A percentile compares a stretch with the other conserved stretches of the same genome.
These are phyloP conservation scores for Triplophysa siluroides DNA, from an alignment of 2,113 vertebrate species.

Conservation along the genomic window DNA sequence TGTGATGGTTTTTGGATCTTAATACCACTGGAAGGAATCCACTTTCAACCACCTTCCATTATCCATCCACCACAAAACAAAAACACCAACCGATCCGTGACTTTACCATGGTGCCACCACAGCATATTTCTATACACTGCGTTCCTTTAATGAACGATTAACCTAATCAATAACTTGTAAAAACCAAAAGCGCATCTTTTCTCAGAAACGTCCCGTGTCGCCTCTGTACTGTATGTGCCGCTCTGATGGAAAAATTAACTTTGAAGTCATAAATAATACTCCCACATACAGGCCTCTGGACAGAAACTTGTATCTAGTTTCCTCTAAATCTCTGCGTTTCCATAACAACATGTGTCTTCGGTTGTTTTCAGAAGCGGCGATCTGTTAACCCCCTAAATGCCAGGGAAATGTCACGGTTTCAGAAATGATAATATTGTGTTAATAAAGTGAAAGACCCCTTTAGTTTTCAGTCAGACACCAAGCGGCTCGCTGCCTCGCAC, in stretches of 20 bases:
- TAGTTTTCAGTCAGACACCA: slow-evolving; percentile 33
- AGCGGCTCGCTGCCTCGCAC: neutral
- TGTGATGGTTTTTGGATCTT: no score
- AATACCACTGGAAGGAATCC: no score
- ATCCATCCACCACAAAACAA: no score
- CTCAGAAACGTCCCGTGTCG: slow-evolving; percentile 5
- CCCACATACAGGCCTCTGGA: slow-evolving; percentile 49
- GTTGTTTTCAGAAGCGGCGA: slow-evolving; percentile 58
- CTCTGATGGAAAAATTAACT: slow-evolving; percentile 52
- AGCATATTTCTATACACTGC: neutral
- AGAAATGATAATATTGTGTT: slow-evolving; percentile 32
- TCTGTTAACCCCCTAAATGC: slow-evolving; percentile 69
- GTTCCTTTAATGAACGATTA: neutral
- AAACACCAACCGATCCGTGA: no score
- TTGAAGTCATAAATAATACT: slow-evolving; percentile 46
- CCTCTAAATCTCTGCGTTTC: slow-evolving; percentile 65
- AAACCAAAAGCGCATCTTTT: slow-evolving; percentile 8
- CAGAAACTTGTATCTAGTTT: slow-evolving; percentile 49
- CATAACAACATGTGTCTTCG: slow-evolving; percentile 61
- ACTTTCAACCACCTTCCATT: no score
- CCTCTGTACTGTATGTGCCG: slow-evolving; percentile 6
- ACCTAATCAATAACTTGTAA: slow-evolving; percentile 7
- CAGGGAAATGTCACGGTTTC: slow-evolving; percentile 64
- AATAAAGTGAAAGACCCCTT: slow-evolving; percentile 48
- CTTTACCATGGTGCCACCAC: neutral